Conservation (phyloP, 2,113 vertebrate genomes). For the Kryptolebias marmoratus region DNA sequence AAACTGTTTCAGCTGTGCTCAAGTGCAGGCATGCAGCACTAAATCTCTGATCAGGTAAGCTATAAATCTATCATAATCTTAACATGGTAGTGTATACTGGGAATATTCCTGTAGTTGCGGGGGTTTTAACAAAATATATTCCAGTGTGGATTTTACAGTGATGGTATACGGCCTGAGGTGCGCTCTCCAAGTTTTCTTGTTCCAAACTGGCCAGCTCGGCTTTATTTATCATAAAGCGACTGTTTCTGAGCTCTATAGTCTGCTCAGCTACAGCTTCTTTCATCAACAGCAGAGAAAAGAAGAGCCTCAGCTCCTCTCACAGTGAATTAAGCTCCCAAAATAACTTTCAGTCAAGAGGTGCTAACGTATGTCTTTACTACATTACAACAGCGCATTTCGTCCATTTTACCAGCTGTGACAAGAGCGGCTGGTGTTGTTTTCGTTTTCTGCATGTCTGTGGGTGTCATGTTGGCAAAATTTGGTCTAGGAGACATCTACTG, state of each 20-base stretch:
- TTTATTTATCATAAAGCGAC: constrained; percentile 8
- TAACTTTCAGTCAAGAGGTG: not conserved
- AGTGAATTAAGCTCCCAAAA: not conserved
- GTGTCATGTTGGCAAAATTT: not conserved
- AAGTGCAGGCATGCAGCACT: not conserved
- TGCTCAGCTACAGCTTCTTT: constrained; percentile 48
- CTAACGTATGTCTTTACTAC: not conserved
- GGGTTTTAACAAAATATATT: not conserved
- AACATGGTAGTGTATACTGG: not conserved
- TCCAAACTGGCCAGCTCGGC: constrained; percentile 1
- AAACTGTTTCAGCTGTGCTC: not conserved
- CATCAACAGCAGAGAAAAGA: constrained; percentile 14
- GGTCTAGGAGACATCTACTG: not conserved
- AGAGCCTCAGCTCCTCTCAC: not conserved
- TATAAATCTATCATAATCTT: not conserved
- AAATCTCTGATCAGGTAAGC: not conserved
- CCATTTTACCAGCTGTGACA: not conserved
- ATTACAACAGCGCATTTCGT: not conserved
- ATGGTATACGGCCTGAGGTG: not conserved
- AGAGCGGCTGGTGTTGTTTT: not conserved
- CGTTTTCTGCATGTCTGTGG: not conserved
- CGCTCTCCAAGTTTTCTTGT: not conserved
- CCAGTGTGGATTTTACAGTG: too few relatives aligned
- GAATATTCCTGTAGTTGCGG: not conserved
- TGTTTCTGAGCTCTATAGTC: constrained; percentile 42